Conservation (phyloP, 1,140 invertebrate species). For the Aleiodes sp. region DNA sequence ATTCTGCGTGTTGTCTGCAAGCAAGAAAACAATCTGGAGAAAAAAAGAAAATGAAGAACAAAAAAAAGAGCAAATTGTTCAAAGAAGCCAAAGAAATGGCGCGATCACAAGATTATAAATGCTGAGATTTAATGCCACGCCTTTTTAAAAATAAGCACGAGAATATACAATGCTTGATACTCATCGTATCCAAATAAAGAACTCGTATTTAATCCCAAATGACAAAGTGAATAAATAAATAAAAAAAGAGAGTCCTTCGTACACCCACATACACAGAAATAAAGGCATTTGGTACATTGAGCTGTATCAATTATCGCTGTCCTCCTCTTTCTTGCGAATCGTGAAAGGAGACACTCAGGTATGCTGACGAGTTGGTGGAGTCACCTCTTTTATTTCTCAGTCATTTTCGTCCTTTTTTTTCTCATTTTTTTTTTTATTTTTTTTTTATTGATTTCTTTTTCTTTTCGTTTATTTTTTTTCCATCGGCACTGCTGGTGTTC, state of each 20-base stretch:
- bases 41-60: neutral
- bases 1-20: neutral
- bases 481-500: neutral
- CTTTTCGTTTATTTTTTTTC: no score
- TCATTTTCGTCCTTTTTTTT: neutral
- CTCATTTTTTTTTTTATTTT: neutral
- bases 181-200: constrained; percentile 5
- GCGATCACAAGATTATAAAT: no score
- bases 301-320: constrained; percentile 16
- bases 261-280: neutral
- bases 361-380: neutral
- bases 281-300: constrained; percentile 10
- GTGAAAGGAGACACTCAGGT: constrained; percentile 7
- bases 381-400: constrained; percentile 6
- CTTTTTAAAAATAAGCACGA: neutral
- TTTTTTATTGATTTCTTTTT: no score
- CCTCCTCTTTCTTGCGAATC: neutral
- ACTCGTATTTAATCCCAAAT: neutral
- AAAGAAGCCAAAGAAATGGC: no score
- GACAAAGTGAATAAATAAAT: no score
- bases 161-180: neutral
- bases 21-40: neutral
- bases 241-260: neutral
- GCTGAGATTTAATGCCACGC: neutral
- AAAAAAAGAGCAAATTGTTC: neutral